These are phyloP conservation scores for Paratrypauchen microcephalus DNA, from an alignment of 2,797 vertebrate genomes.

Conservation along the genomic window DNA sequence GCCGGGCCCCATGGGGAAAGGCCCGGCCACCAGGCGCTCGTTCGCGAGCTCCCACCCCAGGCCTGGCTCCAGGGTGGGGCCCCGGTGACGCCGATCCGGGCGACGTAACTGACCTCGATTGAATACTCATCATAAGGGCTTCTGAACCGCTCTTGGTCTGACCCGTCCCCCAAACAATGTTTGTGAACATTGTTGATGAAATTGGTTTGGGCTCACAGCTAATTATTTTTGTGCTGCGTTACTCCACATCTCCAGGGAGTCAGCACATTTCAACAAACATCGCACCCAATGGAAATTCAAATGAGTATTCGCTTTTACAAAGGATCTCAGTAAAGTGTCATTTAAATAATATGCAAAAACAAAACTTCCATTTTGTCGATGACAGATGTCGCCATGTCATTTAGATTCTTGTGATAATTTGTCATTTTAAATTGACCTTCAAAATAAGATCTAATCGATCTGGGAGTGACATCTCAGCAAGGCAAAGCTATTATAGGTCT, in stretches of 20 bases:
- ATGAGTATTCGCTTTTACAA: not conserved
- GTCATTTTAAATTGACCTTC: slow-evolving; percentile 20
- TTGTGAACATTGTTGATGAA: not conserved
- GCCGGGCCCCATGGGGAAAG: too few species aligned
- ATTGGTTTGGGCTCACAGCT: slow-evolving; percentile 6
- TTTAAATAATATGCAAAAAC: not conserved
- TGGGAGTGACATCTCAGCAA: slow-evolving; percentile 5
- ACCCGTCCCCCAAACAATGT: too few species aligned
- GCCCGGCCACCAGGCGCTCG: too few species aligned
- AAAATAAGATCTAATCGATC: not conserved
- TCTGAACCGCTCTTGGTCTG: too few species aligned
- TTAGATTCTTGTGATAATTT: not conserved
- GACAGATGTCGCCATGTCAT: not conserved
- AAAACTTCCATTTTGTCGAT: slow-evolving; percentile 4
- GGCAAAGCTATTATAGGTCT: not conserved
- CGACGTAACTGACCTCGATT: too few species aligned
- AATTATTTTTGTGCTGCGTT: slow-evolving; percentile 25
- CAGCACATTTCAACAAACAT: slow-evolving; percentile 14
- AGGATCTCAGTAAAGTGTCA: slow-evolving; percentile 1
- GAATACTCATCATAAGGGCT: too few species aligned
- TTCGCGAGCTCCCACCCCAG: too few species aligned
- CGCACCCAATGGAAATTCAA: slow-evolving; percentile 8
- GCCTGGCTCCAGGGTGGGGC: too few species aligned
- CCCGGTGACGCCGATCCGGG: too few species aligned
- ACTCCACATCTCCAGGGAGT: slow-evolving; percentile 1